phyloP scores from a whole-genome alignment of 2,888 invertebrate species.

The Caradrina clavipalpis region DNA sequence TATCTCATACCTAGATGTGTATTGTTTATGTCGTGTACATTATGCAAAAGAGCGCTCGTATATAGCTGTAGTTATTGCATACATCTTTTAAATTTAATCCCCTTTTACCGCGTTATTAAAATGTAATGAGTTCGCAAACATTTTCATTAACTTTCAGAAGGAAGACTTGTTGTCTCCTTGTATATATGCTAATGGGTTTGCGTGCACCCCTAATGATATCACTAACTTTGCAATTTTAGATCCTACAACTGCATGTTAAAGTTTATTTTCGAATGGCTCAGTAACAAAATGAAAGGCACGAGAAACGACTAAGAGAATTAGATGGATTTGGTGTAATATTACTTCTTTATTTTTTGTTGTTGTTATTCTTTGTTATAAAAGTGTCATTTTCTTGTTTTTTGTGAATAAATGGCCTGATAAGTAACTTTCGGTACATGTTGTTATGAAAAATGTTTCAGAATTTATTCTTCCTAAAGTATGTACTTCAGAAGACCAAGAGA shows the following conservation, averaged over 20 bases:
- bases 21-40: not conserved
- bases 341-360: conserved; percentile 44
- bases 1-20: too few species aligned
- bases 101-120: conserved; percentile 65
- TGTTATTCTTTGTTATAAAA: conserved; percentile 39
- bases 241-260: conserved; percentile 43
- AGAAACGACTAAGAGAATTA: conserved; percentile 54
- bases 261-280: conserved; percentile 42
- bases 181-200: conserved; percentile 83
- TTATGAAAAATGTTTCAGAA: not conserved
- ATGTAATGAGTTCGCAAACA: conserved; percentile 71
- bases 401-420: conserved; percentile 4
- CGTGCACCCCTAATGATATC: conserved; percentile 62
- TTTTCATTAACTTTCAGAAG: conserved; percentile 75
- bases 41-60: not conserved
- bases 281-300: conserved; percentile 49
- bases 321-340: conserved; percentile 51
- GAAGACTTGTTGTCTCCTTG: conserved; percentile 75
- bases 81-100: conserved; percentile 35
- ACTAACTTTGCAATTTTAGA: conserved; percentile 38
- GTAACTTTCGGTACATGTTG: not conserved
- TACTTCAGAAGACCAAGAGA: too few species aligned
- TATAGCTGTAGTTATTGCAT: conserved; percentile 21
- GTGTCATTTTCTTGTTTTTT: conserved; percentile 30
- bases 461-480: not conserved